phyloP scores from a whole-genome alignment of 2,113 vertebrate genomes.

The Varanus komodoensis region DNA sequence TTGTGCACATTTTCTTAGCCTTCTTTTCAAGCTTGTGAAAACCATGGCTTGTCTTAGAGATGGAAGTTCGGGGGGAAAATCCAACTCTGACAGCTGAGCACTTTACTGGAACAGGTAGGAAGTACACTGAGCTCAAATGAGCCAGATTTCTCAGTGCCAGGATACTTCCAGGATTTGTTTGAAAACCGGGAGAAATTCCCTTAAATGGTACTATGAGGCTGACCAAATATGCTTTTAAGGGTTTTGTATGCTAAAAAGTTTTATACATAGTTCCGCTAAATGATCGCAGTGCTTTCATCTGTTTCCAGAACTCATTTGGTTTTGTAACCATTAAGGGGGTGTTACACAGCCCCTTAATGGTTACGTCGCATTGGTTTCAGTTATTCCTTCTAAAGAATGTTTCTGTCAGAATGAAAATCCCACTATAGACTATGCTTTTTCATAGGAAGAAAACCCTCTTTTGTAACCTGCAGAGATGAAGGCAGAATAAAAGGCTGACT shows the following conservation, averaged over 20 bases:
- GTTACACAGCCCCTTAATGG: background rate
- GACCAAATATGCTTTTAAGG: background rate
- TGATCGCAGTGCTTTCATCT: background rate
- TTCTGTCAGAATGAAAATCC: background rate
- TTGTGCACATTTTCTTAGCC: no score
- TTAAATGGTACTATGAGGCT: background rate
- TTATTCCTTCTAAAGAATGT: background rate
- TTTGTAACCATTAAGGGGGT: no score
- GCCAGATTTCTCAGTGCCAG: no score
- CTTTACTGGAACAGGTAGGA: no score
- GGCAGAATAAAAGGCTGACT: background rate
- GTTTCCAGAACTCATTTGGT: background rate
- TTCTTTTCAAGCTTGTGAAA: no score
- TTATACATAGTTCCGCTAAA: background rate
- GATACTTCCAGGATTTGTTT: background rate
- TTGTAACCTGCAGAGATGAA: background rate
- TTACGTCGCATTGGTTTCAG: no score
- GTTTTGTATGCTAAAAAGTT: no score
- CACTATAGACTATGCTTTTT: background rate
- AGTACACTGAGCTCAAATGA: no score
- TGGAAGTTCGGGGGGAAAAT: no score
- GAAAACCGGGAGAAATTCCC: background rate
- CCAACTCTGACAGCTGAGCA: no score
- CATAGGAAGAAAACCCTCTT: fast-evolving
- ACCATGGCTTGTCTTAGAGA: no score